Conservation (phyloP, 2,797 vertebrate genomes). For the Salmo trutta region DNA sequence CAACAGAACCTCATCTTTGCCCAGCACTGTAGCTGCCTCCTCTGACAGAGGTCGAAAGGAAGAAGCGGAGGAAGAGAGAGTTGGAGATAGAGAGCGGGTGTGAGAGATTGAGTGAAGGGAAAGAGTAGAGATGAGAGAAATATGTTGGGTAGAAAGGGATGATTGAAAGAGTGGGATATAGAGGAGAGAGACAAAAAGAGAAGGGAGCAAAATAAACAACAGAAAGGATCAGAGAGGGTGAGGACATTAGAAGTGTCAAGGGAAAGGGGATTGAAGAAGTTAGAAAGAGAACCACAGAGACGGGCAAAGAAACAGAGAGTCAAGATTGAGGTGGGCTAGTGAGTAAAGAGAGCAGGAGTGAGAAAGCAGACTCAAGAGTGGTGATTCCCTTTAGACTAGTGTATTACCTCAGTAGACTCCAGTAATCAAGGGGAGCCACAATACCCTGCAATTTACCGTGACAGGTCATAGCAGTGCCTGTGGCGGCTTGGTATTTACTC, state of each 20-base stretch:
- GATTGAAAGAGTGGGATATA: not conserved
- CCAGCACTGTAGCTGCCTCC: conserved; percentile 81
- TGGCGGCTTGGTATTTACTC: not conserved
- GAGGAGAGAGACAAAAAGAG: not conserved
- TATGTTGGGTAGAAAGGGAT: not conserved
- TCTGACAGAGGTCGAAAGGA: conserved; percentile 60
- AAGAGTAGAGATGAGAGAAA: not conserved
- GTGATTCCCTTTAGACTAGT: not conserved
- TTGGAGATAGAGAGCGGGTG: not conserved
- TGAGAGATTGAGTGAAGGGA: not conserved
- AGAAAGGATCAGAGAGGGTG: not conserved
- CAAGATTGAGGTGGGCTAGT: too few relatives aligned
- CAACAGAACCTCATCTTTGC: conserved; percentile 79
- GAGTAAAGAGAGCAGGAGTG: not conserved
- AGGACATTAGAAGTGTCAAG: not conserved
- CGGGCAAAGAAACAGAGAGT: too few relatives aligned
- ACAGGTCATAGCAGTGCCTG: not conserved
- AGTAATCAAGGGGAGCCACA: conserved; percentile 5
- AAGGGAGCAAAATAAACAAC: not conserved
- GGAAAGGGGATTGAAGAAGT: not conserved
- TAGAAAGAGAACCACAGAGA: not conserved
- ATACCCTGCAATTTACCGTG: conserved; percentile 19
- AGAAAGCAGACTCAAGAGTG: not conserved
- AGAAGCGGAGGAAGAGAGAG: not conserved
- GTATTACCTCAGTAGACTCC: conserved; percentile 1